phyloP scores from a whole-genome alignment of 2,113 vertebrate species.

The Chloroceryle aenea region DNA sequence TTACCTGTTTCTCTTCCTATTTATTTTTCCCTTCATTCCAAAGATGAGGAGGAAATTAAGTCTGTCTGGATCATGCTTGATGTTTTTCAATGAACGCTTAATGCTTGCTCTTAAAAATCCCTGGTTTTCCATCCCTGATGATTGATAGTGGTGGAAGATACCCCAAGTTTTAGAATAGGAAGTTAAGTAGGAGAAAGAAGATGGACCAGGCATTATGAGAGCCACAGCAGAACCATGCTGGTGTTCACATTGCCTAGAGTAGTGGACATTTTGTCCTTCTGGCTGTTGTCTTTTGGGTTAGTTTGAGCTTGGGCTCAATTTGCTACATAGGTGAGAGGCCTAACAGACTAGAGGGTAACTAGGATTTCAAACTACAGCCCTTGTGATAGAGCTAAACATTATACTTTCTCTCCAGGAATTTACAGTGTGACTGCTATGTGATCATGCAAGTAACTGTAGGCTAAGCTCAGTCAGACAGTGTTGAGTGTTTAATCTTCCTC shows the following conservation, averaged over 20 bases:
- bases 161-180: not conserved
- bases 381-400: not conserved
- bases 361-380: not conserved
- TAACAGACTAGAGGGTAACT: not conserved
- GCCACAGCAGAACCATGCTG: accelerated
- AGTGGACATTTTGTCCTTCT: not conserved
- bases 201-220: not conserved
- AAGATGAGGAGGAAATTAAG: not conserved
- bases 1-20: not conserved
- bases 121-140: not conserved
- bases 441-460: conserved; percentile 21
- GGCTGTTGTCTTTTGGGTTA: not conserved
- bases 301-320: not conserved
- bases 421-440: not conserved
- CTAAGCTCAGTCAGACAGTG: not conserved
- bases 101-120: not conserved
- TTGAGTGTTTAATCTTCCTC: conserved; percentile 22
- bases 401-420: not conserved
- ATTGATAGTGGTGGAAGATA: not conserved
- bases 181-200: not conserved
- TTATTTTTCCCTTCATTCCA: not conserved
- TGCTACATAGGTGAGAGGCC: not conserved
- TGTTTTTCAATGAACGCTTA: not conserved
- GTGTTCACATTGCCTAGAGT: not conserved
- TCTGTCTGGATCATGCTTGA: not conserved